Base-by-base conservation (phyloP, 2,797 vertebrate genomes). In the Coilia nasus region DNA sequence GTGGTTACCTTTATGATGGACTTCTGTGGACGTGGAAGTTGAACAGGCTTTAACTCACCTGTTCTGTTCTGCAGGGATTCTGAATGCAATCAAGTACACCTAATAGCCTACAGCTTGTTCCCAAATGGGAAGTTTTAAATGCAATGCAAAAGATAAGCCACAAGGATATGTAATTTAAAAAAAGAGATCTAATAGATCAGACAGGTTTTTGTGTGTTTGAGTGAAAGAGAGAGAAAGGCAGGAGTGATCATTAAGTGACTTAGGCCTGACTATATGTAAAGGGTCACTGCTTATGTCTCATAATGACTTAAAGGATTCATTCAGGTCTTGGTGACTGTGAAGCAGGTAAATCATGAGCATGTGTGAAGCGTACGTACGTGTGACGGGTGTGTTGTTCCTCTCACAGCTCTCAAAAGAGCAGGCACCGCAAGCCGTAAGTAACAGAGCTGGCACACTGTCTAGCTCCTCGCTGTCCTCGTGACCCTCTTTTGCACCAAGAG, bases 361-460 rank as follows among this genome's bases (percentile, higher is more conserved):
- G 21, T 81, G 75, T 64, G 62, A 81, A 44, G 85, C 86, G 78
- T 89, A 21, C 87, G 85, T 91, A 31, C 92, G 7, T 41, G 91
- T 84, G 82, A 81, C 87, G 86, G 86, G 2, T 91, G 56, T 94
- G 89, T 90, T 94, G 88, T 94, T 85, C 92, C 86, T 89, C 90
- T 91, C 86, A 89, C 89, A 95, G 94, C 93, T 92, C 93, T 64
- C 91, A 47, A 84, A 89, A 88, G 91, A 91, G 91, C 91, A 90
- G 92, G 89, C 90, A 86, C 81, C 87, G 21, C 67, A 89, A 90
- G 83, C 93, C 90, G 95, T 95, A 91, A 95, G 95, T 95, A 93
- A 88, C 83, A 87, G 59, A 91, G 86, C 46, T 41, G 56, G 80
- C 47, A 87, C 85, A 84, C 57, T 83, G 81, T 28, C 17, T 44